Conservation (phyloP, 2,888 invertebrate genomes). For the Cephus pygmeus region DNA sequence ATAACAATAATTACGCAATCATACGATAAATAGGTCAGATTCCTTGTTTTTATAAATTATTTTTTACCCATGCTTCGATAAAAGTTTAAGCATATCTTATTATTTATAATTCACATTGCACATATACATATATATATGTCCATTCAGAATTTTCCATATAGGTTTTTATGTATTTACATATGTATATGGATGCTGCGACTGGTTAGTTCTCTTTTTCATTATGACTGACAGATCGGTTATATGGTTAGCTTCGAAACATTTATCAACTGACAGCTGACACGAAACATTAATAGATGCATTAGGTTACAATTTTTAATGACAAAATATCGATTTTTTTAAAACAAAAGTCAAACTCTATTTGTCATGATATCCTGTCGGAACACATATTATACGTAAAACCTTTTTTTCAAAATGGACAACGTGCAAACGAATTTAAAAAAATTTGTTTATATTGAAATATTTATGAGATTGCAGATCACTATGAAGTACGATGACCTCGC, state of each 20-base stretch:
- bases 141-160: not conserved
- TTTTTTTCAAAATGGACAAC: not conserved
- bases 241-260: not conserved
- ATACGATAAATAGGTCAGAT: no score
- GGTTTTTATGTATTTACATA: not conserved
- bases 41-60: no score
- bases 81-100: not conserved
- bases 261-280: not conserved
- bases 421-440: not conserved
- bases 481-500: no score
- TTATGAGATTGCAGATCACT: no score
- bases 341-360: not conserved
- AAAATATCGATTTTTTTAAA: not conserved
- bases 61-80: not conserved
- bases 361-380: not conserved
- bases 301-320: not conserved
- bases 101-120: not conserved
- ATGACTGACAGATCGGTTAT: not conserved
- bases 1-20: no score
- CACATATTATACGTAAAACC: not conserved
- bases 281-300: not conserved
- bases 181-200: not conserved
- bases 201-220: not conserved
- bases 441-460: no score
- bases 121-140: not conserved